These are phyloP conservation scores for Tenodera sinensis DNA, from an alignment of 2,888 invertebrate species.

Conservation along the genomic window DNA sequence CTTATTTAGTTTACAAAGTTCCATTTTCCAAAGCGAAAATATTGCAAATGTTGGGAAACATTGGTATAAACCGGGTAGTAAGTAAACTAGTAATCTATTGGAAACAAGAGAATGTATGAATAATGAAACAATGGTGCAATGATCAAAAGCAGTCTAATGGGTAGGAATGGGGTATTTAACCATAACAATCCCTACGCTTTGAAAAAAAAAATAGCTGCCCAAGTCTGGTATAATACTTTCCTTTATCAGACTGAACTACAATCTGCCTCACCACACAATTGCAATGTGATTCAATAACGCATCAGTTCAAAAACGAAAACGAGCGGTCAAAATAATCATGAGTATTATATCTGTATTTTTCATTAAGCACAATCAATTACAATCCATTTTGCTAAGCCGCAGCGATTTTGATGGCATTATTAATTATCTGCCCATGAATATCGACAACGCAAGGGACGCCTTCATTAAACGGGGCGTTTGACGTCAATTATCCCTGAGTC, in stretches of 20 bases:
- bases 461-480: background rate
- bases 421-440: slow-evolving; percentile 7
- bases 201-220: background rate
- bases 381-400: slow-evolving; percentile 8
- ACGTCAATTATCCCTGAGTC: background rate
- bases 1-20: too few species aligned
- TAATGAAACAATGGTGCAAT: background rate
- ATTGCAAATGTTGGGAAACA: too few species aligned
- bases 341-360: slow-evolving; percentile 1
- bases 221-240: background rate
- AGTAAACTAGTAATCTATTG: background rate
- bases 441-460: background rate
- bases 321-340: slow-evolving; percentile 2
- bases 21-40: too few species aligned
- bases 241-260: background rate
- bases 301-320: background rate
- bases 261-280: background rate
- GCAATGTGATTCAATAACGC: background rate
- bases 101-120: background rate
- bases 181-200: background rate
- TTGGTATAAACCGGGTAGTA: background rate
- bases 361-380: slow-evolving; percentile 10
- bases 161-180: background rate
- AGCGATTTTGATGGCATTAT: slow-evolving; percentile 8
- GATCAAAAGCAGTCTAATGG: background rate